Evolutionary conservation across 2,888 invertebrate species (phyloP), one percentile per base, ranked within the genome.

Genomic region (Itoplectis maculator): DNA sequence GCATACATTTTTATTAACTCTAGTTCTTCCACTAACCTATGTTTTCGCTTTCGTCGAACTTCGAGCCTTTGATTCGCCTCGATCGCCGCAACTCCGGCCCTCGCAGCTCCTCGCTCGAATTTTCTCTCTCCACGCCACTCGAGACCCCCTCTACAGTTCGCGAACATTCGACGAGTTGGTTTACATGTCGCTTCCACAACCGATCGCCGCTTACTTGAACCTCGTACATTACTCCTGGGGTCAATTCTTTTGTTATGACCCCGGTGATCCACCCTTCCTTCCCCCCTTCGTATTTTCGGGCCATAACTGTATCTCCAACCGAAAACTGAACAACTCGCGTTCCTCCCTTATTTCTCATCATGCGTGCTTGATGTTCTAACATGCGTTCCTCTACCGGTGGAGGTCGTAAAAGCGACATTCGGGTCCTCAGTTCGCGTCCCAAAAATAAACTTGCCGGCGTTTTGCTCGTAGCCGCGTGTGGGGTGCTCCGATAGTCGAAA

Each of bases 401-500:
- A 20, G 83, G 84, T 9, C 79, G 65, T 37, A 85, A 49, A 2
- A 73, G 37, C 0, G 83, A 83, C 65, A 85, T 79, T 20, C 83
- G 45, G 3, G 73, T 81, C 35, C 74, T 18, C 0, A 85, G 23
- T 72, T 85, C 83, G 20, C 83, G 47, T 1, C 73, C 37, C 8
- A 76, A 20, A 3, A 72, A 9, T 29, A 83, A 40, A 9, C 74
- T 76, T 9, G 84, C 83, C 3, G 82, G 85, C 3, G 83, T 75
- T 29, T 69, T 47, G n/a, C 79, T 65, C 29, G 84, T 86, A 47
- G 78, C 65, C 4, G 61, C 35, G 35, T 84, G 84, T 9, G 81
- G 79, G 1, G 84, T 86, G 9, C 45, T 51, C 23, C 85, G 54
- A 66, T 86, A 86, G 23, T 82, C 81, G 11, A 75, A 70, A 40